Percentiles rank a stretch among this genome's conserved stretches.
These are phyloP conservation scores for Galeopterus variegatus DNA, from an alignment of 2,113 vertebrate genomes.

Conservation along the genomic window DNA sequence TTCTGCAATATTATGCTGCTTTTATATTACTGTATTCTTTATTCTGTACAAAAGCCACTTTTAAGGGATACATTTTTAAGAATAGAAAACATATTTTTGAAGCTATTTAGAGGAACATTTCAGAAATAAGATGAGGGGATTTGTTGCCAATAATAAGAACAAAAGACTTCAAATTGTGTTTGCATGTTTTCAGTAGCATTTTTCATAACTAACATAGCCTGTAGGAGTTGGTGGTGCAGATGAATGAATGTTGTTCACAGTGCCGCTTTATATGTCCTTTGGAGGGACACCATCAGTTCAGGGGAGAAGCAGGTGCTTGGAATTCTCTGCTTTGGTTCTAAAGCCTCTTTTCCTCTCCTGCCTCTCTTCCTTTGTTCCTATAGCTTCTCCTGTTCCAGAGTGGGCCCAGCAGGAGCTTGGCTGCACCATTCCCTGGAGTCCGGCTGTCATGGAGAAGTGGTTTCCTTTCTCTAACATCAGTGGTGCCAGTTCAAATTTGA, in stretches of 20 bases:
- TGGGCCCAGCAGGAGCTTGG: conserved; percentile 94
- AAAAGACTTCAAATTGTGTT: neutral
- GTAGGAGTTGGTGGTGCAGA: neutral
- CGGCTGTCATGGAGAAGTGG: conserved; percentile 92
- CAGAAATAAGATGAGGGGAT: conserved; percentile 19
- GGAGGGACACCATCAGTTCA: neutral
- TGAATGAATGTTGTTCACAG: neutral
- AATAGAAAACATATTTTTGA: conserved; percentile 20
- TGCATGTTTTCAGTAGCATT: neutral
- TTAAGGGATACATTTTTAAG: neutral
- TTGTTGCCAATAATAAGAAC: neutral
- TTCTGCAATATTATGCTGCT: neutral
- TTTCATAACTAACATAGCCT: neutral
- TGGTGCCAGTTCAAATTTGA: conserved; percentile 93
- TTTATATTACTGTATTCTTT: neutral
- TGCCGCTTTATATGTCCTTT: neutral
- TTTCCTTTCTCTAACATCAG: conserved; percentile 93
- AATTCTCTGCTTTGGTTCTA: neutral
- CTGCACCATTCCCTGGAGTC: conserved; percentile 77
- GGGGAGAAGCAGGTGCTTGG: neutral
- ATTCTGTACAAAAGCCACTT: neutral
- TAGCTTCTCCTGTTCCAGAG: conserved; percentile 88
- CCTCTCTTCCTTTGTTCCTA: neutral
- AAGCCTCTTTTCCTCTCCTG: conserved; percentile 52
- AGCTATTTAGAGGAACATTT: neutral